Conservation (phyloP, 1,140 invertebrate species). For the Heliconius eleuchia region DNA sequence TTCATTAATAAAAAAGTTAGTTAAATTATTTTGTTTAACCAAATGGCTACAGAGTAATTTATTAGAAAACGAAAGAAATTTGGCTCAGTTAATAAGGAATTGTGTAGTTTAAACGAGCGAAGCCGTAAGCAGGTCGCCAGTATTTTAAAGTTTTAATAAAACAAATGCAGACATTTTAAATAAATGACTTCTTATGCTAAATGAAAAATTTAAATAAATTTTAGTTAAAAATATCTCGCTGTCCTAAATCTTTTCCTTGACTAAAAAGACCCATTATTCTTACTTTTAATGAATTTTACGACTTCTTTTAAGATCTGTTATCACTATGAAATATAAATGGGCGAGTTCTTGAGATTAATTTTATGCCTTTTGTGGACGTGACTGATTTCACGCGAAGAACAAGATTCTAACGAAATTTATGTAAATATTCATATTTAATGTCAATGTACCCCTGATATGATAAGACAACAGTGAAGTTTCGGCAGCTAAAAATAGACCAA, state of each 20-base stretch:
- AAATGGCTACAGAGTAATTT: too few relatives aligned
- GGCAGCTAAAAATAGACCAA: too few relatives aligned
- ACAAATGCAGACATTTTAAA: neutral
- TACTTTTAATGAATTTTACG: constrained; percentile 29
- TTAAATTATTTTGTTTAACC: too few relatives aligned
- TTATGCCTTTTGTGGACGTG: neutral
- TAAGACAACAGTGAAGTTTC: too few relatives aligned
- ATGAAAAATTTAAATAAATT: neutral
- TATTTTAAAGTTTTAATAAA: neutral
- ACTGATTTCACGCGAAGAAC: neutral
- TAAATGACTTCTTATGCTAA: neutral
- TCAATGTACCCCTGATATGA: too few relatives aligned
- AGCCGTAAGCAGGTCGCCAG: too few relatives aligned
- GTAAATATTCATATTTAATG: too few relatives aligned
- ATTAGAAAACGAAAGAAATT: too few relatives aligned
- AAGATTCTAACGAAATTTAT: too few relatives aligned
- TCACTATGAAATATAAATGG: neutral
- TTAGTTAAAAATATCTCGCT: neutral
- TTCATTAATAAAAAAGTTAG: too few relatives aligned
- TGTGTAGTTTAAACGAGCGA: too few relatives aligned
- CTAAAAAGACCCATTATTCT: constrained; percentile 16
- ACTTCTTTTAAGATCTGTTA: constrained; percentile 6
- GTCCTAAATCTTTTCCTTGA: neutral
- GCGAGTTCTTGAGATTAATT: neutral
- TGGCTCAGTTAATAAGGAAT: too few relatives aligned